Base-by-base conservation (phyloP, 2,113 vertebrate genomes). In the Piprites chloris region DNA sequence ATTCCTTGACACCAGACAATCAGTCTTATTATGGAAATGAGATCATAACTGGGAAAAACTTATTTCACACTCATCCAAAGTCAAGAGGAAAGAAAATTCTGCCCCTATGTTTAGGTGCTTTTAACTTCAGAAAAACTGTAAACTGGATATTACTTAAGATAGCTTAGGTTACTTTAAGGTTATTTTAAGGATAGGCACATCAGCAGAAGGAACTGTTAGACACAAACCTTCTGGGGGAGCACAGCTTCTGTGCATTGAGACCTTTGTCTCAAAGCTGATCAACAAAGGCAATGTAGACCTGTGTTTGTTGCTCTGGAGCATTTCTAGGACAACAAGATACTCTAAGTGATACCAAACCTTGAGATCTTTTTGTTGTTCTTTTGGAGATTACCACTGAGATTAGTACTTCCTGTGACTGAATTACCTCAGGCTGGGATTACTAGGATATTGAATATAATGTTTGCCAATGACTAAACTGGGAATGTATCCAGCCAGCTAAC, bases 321-420 rank as follows among this genome's bases (percentile, higher is more conserved):
- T 52, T 75, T 73, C 63, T 52, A 59, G 26, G 39, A 18, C 56
- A 21, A 47, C 14, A 63, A 68, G 33, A n/a, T 52, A n/a, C 9
- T 47, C 14, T 74, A 11, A 85, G 47, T 0, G 0, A n/a, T 21
- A 80, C 2, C 15, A 47, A 5, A 65, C 5, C 8, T 33, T 59
- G 28, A 75, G 17, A 75, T 23, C 8, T 71, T 62, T 0, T 6
- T 44, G 27, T 16, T 56, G 21, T 8, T 62, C 7, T 67, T 67
- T 85, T 39, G 8, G 53, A 83, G 49, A 56, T 39, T 61, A 65
- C 68, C 35, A 49, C 8, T 47, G 44, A 62, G 16, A 75, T 47
- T 61, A 78, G 2, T 8, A 35, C 8, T 37, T 88, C 27, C 33
- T 33, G 27, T 39, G 8, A 39, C 12, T 39, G 30, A 68, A 61